Conservation (phyloP, 2,888 invertebrate genomes). For the Heliconius charithonia region DNA sequence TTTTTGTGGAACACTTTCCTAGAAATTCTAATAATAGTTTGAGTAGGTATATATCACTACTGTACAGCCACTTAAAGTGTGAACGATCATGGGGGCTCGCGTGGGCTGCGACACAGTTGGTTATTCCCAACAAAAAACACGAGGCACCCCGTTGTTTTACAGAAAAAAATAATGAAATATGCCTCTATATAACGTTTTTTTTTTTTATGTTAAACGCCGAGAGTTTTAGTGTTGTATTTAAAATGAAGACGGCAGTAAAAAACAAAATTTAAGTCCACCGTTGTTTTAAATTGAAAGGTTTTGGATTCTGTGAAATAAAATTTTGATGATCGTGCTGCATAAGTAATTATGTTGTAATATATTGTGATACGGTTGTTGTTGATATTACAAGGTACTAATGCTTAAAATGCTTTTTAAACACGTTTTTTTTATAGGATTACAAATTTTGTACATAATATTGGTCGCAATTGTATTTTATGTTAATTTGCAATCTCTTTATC, state of each 20-base stretch:
- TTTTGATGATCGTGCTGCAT: conserved; percentile 42
- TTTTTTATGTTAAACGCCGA: conserved; percentile 70
- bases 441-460: neutral
- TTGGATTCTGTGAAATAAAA: conserved; percentile 45
- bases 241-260: conserved; percentile 66
- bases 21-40: conserved; percentile 67
- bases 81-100: conserved; percentile 73
- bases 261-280: conserved; percentile 56
- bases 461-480: neutral
- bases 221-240: conserved; percentile 71
- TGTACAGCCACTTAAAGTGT: conserved; percentile 78
- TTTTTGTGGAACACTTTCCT: conserved; percentile 49
- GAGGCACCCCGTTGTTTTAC: conserved; percentile 81
- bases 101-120: conserved; percentile 73
- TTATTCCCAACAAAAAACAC: conserved; percentile 74
- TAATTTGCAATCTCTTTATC: no score
- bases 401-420: neutral
- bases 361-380: conserved; percentile 30
- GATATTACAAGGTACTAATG: conserved; percentile 34
- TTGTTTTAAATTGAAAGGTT: conserved; percentile 51
- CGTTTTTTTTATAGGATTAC: neutral
- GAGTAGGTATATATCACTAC: conserved; percentile 72
- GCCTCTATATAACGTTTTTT: conserved; percentile 72
- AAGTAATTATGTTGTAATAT: conserved; percentile 40
- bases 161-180: conserved; percentile 80